These are phyloP conservation scores for Rhopilema esculentum DNA, from an alignment of 30 jellyfish, hydroid and myxozoan species.

Conservation along the genomic window DNA sequence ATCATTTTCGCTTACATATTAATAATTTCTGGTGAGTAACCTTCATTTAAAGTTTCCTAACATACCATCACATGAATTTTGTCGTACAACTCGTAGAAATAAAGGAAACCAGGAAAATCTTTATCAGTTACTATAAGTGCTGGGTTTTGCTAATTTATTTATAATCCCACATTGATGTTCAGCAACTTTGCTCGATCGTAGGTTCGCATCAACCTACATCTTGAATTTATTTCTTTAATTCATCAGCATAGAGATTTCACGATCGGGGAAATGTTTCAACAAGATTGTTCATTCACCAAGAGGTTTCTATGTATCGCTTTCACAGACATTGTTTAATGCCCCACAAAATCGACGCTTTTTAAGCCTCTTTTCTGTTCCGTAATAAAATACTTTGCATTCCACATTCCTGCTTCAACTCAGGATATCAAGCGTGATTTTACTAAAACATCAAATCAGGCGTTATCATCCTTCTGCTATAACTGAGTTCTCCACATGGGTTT, in stretches of 20 bases:
- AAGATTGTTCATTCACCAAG: not conserved
- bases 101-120: not conserved
- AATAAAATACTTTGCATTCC: not conserved
- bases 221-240: too few relatives aligned
- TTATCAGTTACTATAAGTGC: too few relatives aligned
- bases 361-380: not conserved
- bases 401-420: not conserved
- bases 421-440: not conserved
- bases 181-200: too few relatives aligned
- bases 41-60: not conserved
- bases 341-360: too few relatives aligned
- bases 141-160: too few relatives aligned
- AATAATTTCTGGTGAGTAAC: slow-evolving; percentile 44
- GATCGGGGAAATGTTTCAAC: too few relatives aligned
- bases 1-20: slow-evolving; percentile 30
- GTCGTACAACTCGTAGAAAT: not conserved
- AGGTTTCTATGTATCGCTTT: not conserved
- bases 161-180: too few relatives aligned
- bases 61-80: not conserved
- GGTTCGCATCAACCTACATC: too few relatives aligned
- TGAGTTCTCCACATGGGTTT: not conserved
- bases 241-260: too few relatives aligned
- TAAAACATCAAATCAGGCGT: not conserved
- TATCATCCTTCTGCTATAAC: not conserved
- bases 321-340: not conserved